Evolutionary conservation across 2,888 invertebrate species (phyloP), one percentile per base, ranked within the genome.

Genomic region (Scrobipalpa costella): DNA sequence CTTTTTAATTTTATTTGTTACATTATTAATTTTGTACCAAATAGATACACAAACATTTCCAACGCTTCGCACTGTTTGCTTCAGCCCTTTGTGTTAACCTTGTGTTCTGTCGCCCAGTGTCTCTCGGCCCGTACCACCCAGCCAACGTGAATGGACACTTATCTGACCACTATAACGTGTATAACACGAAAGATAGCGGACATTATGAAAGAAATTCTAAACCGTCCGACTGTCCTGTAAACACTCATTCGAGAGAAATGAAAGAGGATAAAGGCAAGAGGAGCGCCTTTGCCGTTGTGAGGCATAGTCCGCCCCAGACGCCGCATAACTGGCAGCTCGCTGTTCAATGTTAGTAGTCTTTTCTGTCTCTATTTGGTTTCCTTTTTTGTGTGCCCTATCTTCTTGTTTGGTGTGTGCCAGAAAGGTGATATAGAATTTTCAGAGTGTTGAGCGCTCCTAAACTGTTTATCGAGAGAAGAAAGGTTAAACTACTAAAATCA

Each of bases 281-380:
- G 85, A 93, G 93, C 88, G 93, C 93, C 79, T 93, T 92, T 90
- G 93, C 92, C 78, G 93, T 89, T 84, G 93, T 92, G 86, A 92
- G 92, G 89, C 93, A 92, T 84, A 93, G 88, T 85, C 92, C 92
- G 84, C 91, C 93, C 83, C 86, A 85, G 69, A 78, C 78, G 71
- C 85, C 85, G 67, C 85, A 88, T 74, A 88, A 92, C 86, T 94
- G 94, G 93, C 93, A 93, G 84, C 92, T 94, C 81, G 89, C 93
- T 76, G 94, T 93, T 77, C 93, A 94, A 83, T 93, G 93, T 93
- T 93, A 93, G 93, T 93, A 93, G 92, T 79, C 85, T 74, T 75
- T 72, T 76, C 50, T 27, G 52, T 52, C 38, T 50, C 50, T 52
- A 52, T 52, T 52, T 52, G 73, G 79, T 78, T 76, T 73, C 74